Conservation (phyloP, 1,140 invertebrate genomes). For the Ctenoplectra terminalis region DNA sequence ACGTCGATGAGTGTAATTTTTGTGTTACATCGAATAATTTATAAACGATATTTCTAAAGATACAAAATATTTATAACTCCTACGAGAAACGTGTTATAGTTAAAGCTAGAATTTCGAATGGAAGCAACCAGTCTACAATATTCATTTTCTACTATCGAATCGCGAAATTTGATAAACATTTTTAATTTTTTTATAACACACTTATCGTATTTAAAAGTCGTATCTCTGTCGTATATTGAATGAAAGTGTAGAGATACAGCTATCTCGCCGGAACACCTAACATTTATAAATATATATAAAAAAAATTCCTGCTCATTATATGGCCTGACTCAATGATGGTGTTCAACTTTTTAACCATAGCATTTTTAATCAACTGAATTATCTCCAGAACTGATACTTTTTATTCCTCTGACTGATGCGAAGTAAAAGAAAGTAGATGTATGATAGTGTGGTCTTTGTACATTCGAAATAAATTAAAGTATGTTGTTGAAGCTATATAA, state of each 20-base stretch:
- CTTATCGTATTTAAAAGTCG: background rate
- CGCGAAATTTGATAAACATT: constrained; percentile 30
- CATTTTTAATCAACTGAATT: constrained; percentile 48
- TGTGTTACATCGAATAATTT: constrained; percentile 56
- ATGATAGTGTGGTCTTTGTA: constrained; percentile 64
- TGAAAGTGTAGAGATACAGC: background rate
- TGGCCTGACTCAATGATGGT: constrained; percentile 10
- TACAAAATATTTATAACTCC: constrained; percentile 52
- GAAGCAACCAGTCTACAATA: constrained; percentile 13
- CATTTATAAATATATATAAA: background rate
- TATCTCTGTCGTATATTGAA: constrained; percentile 4
- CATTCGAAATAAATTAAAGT: constrained; percentile 67
- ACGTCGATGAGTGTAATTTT: constrained; percentile 45
- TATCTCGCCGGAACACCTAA: background rate
- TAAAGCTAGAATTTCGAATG: constrained; percentile 43
- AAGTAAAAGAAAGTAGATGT: constrained; percentile 58
- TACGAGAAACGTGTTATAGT: constrained; percentile 48
- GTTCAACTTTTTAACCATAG: constrained; percentile 31
- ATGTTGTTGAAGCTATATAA: constrained; percentile 57
- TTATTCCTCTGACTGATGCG: constrained; percentile 51
- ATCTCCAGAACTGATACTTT: constrained; percentile 45
- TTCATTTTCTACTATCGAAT: constrained; percentile 10
- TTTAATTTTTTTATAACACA: constrained; percentile 38
- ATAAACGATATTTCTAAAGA: constrained; percentile 53
- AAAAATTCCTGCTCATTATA: constrained; percentile 31